Evolutionary conservation across 1,140 invertebrate species (phyloP).

Genomic region (Bombus sylvicola): DNA sequence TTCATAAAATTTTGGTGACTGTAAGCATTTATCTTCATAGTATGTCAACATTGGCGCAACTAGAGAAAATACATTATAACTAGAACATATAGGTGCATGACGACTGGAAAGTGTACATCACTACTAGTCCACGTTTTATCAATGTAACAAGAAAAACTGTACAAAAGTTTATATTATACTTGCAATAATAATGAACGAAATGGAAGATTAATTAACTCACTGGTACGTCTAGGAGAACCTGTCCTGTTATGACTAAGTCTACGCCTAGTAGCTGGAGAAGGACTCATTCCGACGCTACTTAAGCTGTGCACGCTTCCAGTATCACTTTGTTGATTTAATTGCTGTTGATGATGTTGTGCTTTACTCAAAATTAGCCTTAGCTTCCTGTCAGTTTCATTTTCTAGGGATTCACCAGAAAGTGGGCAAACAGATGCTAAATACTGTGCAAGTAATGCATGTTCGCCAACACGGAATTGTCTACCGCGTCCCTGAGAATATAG

Average conservation of each 20-base stretch:
- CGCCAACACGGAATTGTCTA: constrained; percentile 92
- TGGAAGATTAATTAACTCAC: constrained; percentile 79
- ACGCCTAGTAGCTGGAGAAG: constrained; percentile 79
- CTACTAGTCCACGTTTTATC: constrained; percentile 59
- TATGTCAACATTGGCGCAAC: constrained; percentile 76
- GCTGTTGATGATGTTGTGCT: constrained; percentile 94
- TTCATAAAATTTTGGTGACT: constrained; percentile 77
- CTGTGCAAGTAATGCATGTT: constrained; percentile 91
- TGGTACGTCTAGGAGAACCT: constrained; percentile 85
- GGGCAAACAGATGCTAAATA: constrained; percentile 92
- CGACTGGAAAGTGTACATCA: constrained; percentile 64
- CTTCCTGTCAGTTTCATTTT: constrained; percentile 94
- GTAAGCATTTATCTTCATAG: constrained; percentile 78
- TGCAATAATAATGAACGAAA: constrained; percentile 19
- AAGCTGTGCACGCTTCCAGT: constrained; percentile 79
- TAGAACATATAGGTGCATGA: constrained; percentile 52
- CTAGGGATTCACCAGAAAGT: constrained; percentile 88
- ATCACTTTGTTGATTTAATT: constrained; percentile 87
- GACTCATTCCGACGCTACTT: constrained; percentile 79
- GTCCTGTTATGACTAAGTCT: constrained; percentile 78
- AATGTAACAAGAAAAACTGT: constrained; percentile 29
- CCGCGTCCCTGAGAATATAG: constrained; percentile 96
- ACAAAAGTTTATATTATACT: constrained; percentile 14
- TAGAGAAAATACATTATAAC: constrained; percentile 75
- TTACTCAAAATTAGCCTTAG: constrained; percentile 92